Base-by-base conservation (phyloP, 2,113 vertebrate genomes). In the Eurypyga helias region DNA sequence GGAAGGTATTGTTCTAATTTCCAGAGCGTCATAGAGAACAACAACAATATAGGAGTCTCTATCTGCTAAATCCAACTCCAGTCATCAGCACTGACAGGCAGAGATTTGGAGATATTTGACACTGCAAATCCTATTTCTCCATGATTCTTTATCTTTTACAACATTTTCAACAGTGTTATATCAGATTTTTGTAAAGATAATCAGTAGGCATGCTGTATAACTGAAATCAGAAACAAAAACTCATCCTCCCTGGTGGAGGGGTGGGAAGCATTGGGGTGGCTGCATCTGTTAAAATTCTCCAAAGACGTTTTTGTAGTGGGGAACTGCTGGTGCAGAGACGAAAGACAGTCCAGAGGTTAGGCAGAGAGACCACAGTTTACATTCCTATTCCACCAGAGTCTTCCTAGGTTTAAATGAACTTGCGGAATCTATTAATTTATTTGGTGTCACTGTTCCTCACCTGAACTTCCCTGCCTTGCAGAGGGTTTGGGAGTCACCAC, bases 1-100 rank as follows among this genome's bases (percentile, higher is more conserved):
- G 92, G 95, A 98, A 98, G 91, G 89, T 97, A 98, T 98, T 70
- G 91, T 97, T 97, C 92, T 96, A 97, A 98, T 98, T 98, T 98
- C 94, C 96, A 97, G 96, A 97, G 96, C 91, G 97, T 96, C 94
- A 95, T 95, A 96, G 97, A 98, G 97, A 97, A 91, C 65, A 95
- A 96, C 80, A 97, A 93, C 89, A 91, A 97, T 97, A 97, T 70
- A 97, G 95, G 95, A 97, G 93, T 89, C 85, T 95, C 93, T 96
- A 97, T 93, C 90, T 79, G 92, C 95, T 96, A 94, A 97, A 97
- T 95, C 94, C 92, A 97, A 72, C 96, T 97, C 91, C 89, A 96
- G 95, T 97, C 97, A 96, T 95, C 92, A 84, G 81, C 89, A 94
- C 96, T 18, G 70, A 97, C 86, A 97, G 97, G 96, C 96, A 97